phyloP scores from a whole-genome alignment of 53 echinoderm and acorn worm genomes.

The Echinarachnius parma region DNA sequence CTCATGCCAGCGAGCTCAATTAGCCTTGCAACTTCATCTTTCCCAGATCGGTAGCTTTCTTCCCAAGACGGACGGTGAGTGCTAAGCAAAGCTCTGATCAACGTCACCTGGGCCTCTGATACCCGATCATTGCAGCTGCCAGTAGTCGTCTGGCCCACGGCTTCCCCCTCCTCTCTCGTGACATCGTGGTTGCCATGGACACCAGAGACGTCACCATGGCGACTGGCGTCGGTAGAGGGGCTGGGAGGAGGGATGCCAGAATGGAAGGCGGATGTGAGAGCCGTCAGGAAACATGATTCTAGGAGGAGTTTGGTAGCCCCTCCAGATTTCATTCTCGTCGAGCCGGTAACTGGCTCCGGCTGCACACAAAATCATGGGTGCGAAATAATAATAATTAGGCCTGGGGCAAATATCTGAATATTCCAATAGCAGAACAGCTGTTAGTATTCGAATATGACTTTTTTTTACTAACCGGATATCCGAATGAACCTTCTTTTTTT shows the following conservation, averaged over 20 bases:
- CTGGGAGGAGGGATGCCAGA: constrained; percentile 23
- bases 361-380: constrained; percentile 5
- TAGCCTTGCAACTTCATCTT: constrained; percentile 32
- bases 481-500: too few relatives aligned
- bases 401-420: too few relatives aligned
- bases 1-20: constrained; percentile 57
- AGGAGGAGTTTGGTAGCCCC: constrained; percentile 81
- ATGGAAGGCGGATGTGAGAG: too few relatives aligned
- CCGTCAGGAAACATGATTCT: constrained; percentile 53
- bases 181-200: too few relatives aligned
- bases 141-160: too few relatives aligned
- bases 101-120: background rate
- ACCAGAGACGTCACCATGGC: too few relatives aligned
- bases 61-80: constrained; percentile 24
- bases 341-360: constrained; percentile 98
- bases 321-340: constrained; percentile 92
- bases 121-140: background rate
- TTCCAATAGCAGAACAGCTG: too few relatives aligned
- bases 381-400: background rate
- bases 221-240: background rate
- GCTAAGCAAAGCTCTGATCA: constrained; percentile 5
- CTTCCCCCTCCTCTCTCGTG: too few relatives aligned
- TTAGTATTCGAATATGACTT: too few relatives aligned
- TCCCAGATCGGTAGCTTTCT: constrained; percentile 9
- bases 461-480: too few relatives aligned